phyloP scores from a whole-genome alignment of 2,797 vertebrate genomes.

The Lates japonicus region DNA sequence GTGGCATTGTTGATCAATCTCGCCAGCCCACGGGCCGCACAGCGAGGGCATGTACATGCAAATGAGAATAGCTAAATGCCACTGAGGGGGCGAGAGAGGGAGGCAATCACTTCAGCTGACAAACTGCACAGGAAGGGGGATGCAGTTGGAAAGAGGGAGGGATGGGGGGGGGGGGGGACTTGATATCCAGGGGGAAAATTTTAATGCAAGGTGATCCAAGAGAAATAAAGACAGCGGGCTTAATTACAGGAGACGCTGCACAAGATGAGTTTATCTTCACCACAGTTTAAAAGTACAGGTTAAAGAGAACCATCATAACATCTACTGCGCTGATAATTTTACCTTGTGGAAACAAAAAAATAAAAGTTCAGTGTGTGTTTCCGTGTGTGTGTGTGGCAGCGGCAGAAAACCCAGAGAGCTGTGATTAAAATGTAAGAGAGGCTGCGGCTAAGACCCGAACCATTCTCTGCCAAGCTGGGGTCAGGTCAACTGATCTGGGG shows the following conservation, averaged over 20 bases:
- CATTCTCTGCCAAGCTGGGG: constrained; percentile 75
- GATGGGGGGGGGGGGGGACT: constrained; percentile 52
- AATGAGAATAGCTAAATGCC: constrained; percentile 96
- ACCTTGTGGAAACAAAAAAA: neutral
- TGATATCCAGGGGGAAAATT: constrained; percentile 68
- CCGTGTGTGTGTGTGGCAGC: constrained; percentile 67
- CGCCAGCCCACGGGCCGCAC: constrained; percentile 91
- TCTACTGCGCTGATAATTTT: constrained; percentile 35
- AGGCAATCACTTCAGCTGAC: constrained; percentile 87
- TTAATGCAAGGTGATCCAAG: constrained; percentile 79
- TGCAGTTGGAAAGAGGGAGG: constrained; percentile 74
- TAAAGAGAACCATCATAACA: constrained; percentile 54
- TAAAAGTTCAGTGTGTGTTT: constrained; percentile 38
- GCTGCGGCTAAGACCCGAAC: constrained; percentile 62
- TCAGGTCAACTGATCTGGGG: constrained; percentile 89
- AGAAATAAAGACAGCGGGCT: constrained; percentile 68
- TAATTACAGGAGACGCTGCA: constrained; percentile 71
- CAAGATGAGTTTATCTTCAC: constrained; percentile 57
- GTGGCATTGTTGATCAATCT: constrained; percentile 97
- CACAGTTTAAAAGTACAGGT: constrained; percentile 61
- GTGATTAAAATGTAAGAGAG: constrained; percentile 83
- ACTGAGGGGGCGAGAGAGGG: constrained; percentile 88
- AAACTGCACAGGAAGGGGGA: constrained; percentile 78
- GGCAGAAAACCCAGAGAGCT: constrained; percentile 31
- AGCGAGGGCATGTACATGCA: constrained; percentile 99